Conservation (phyloP, 1,140 invertebrate genomes). For the Cherax destructor region DNA sequence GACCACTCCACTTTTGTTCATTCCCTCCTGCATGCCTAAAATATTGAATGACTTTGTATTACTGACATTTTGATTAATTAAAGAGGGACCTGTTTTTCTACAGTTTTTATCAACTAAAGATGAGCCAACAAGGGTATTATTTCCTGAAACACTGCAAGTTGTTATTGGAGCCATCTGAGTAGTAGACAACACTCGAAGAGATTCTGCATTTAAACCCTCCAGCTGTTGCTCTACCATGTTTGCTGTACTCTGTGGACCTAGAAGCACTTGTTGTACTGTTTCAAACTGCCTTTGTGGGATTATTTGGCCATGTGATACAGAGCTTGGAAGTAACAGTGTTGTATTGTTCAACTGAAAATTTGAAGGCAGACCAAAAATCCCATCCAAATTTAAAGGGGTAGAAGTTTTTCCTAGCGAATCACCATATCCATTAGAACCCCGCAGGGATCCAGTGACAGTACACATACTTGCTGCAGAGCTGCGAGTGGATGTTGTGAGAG, state of each 20-base stretch:
- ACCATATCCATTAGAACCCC: conserved; percentile 23
- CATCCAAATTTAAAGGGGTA: conserved; percentile 25
- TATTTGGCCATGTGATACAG: conserved; percentile 41
- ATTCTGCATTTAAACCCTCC: conserved; percentile 34
- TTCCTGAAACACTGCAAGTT: conserved; percentile 27
- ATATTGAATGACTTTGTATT: conserved; percentile 17
- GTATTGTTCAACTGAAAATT: conserved; percentile 36
- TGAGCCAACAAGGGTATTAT: conserved; percentile 5
- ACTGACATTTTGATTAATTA: conserved; percentile 17
- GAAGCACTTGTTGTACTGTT: conserved; percentile 20
- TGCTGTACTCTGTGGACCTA: conserved; percentile 17
- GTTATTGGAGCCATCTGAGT: conserved; percentile 20
- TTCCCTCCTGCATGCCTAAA: conserved; percentile 15
- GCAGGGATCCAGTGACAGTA: conserved; percentile 29
- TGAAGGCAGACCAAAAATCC: conserved; percentile 36
- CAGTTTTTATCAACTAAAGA: conserved; percentile 37
- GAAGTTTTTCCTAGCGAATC: conserved; percentile 22
- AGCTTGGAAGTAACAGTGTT: conserved; percentile 38
- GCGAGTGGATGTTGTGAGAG: conserved; percentile 33
- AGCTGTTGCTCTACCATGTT: conserved; percentile 41
- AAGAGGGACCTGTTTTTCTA: conserved; percentile 9
- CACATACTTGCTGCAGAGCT: conserved; percentile 37
- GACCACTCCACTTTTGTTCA: conserved; percentile 30
- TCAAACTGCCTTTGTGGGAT: conserved; percentile 46
- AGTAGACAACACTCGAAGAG: conserved; percentile 30